phyloP scores from a whole-genome alignment of 2,888 invertebrate genomes.

The Eucera pruinosa region DNA sequence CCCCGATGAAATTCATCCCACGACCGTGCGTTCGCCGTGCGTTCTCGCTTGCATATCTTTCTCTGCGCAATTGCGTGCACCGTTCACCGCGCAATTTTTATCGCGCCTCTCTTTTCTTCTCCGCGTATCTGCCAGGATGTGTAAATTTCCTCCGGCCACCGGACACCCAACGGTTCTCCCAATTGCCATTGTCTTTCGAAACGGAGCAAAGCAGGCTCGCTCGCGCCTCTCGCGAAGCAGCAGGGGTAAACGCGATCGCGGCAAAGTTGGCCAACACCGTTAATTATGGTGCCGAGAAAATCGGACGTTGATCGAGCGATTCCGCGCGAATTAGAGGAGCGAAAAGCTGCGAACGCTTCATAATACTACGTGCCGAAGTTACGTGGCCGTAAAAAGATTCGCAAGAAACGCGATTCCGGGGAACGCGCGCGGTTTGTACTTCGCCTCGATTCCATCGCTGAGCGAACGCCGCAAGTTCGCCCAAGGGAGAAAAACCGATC shows the following conservation, averaged over 20 bases:
- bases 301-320: conserved; percentile 11
- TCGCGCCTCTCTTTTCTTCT: neutral
- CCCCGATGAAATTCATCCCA: conserved; percentile 75
- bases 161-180: neutral
- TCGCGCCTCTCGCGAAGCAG: neutral
- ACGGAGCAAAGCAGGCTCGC: no score
- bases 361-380: conserved; percentile 14
- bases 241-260: neutral
- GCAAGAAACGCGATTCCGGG: conserved; percentile 17
- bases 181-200: neutral
- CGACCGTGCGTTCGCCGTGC: conserved; percentile 48
- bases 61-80: conserved; percentile 35
- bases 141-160: neutral
- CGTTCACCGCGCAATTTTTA: conserved; percentile 18
- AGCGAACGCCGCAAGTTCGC: neutral
- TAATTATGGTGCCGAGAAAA: conserved; percentile 6
- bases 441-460: conserved; percentile 26
- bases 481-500: conserved; percentile 2
- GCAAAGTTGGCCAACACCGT: neutral
- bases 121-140: no score
- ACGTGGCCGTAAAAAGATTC: conserved; percentile 17
- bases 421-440: neutral
- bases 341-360: neutral
- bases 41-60: conserved; percentile 23
- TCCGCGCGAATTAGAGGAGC: conserved; percentile 3